These are phyloP conservation scores for Hetaerina americana DNA, from an alignment of 1,140 invertebrate species.

Conservation along the genomic window DNA sequence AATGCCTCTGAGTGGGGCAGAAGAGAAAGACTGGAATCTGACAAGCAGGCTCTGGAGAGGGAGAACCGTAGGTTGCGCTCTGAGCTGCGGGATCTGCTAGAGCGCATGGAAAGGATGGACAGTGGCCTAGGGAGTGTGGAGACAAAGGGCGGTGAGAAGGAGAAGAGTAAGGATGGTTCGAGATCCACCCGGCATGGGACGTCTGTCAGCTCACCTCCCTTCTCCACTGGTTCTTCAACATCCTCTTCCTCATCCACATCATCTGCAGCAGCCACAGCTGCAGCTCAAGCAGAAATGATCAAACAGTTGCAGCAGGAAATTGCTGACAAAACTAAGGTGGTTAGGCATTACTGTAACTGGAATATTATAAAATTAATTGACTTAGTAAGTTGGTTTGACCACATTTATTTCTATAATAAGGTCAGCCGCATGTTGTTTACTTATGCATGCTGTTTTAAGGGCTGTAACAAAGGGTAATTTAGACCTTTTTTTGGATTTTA, in stretches of 20 bases:
- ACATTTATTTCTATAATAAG: too few relatives aligned
- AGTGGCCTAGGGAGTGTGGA: not conserved
- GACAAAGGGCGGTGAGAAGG: too few relatives aligned
- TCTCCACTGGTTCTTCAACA: not conserved
- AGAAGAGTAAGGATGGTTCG: not conserved
- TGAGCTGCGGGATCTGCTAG: slow-evolving; percentile 71
- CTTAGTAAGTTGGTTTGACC: too few relatives aligned
- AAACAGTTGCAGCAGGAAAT: slow-evolving; percentile 57
- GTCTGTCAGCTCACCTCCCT: not conserved
- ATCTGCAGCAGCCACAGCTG: slow-evolving; percentile 27
- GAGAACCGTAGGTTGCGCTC: slow-evolving; percentile 79
- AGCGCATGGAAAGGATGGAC: slow-evolving; percentile 50
- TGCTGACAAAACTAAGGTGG: slow-evolving; percentile 57
- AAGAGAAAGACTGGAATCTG: slow-evolving; percentile 75
- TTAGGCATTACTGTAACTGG: slow-evolving; percentile 8
- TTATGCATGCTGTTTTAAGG: too few relatives aligned
- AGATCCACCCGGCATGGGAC: not conserved
- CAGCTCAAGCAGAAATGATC: slow-evolving; percentile 49
- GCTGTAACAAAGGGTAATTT: too few relatives aligned
- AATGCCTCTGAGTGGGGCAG: slow-evolving; percentile 89
- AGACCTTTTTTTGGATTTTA: not conserved
- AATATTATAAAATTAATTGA: too few relatives aligned
- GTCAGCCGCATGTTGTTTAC: too few relatives aligned
- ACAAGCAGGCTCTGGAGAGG: slow-evolving; percentile 71
- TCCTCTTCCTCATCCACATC: not conserved